Percentiles rank a stretch among this genome's conserved stretches.
Evolutionary conservation across 2,113 vertebrate species (phyloP).

Genomic region (Apus apus): DNA sequence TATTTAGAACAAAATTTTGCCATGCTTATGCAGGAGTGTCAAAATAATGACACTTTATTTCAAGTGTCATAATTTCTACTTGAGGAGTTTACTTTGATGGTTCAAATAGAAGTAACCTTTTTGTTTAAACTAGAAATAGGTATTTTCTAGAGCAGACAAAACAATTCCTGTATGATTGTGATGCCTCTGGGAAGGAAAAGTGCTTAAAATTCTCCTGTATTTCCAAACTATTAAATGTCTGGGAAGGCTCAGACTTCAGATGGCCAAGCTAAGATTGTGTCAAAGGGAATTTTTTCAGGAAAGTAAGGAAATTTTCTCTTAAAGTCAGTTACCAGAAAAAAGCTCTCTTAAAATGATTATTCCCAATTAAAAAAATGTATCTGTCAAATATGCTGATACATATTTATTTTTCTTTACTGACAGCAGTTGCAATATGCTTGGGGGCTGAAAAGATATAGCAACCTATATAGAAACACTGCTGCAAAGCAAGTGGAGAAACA

Average conservation of each 20-base stretch:
- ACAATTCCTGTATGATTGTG: not conserved
- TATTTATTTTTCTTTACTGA: not conserved
- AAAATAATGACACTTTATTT: not conserved
- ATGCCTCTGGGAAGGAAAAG: not conserved
- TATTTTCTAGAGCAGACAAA: not conserved
- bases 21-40: not conserved
- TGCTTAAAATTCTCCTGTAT: not conserved
- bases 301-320: not conserved
- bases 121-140: not conserved
- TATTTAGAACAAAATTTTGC: not conserved
- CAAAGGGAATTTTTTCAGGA: not conserved
- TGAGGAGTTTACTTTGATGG: not conserved
- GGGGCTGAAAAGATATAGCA: not conserved
- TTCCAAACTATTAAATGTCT: not conserved
- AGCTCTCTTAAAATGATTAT: not conserved
- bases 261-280: not conserved
- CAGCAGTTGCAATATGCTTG: not conserved
- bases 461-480: not conserved
- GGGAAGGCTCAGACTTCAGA: not conserved
- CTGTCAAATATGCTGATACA: not conserved
- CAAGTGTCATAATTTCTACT: not conserved
- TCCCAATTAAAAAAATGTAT: not conserved
- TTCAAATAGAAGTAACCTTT: not conserved
- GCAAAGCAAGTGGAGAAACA: not conserved
- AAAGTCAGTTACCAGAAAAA: not conserved